Evolutionary conservation across 1,140 invertebrate species (phyloP).

Genomic region (Rhopalosiphum padi): DNA sequence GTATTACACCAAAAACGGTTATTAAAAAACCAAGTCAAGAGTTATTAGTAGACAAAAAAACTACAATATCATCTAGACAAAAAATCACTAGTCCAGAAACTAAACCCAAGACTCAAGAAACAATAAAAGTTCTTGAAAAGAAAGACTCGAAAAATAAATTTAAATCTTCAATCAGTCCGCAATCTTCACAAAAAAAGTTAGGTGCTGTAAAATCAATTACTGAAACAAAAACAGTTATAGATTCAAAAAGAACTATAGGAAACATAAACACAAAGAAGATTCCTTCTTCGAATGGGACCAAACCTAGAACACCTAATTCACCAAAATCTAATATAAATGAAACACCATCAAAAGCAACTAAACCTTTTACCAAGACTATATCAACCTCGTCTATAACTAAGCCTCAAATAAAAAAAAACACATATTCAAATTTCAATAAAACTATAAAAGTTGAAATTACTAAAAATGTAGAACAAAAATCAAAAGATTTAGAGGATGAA

Average conservation of each 20-base stretch:
- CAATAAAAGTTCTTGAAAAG: background rate
- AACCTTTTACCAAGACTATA: background rate
- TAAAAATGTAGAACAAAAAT: conserved; percentile 46
- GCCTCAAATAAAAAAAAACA: background rate
- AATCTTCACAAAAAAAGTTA: conserved; percentile 31
- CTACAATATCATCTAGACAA: conserved; percentile 8
- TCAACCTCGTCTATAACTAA: background rate
- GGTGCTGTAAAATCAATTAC: background rate
- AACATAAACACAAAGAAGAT: background rate
- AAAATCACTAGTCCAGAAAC: background rate
- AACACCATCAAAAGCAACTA: background rate
- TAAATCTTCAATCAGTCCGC: conserved; percentile 5
- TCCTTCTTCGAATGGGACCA: background rate
- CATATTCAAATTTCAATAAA: background rate
- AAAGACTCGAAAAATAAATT: conserved; percentile 41
- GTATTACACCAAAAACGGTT: conserved; percentile 7
- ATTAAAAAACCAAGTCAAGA: conserved; percentile 35
- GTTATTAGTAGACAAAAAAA: conserved; percentile 26
- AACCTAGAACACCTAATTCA: background rate
- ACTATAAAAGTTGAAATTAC: background rate
- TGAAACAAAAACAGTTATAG: background rate
- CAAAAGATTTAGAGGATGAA: conserved; percentile 61
- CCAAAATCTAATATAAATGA: background rate
- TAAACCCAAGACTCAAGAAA: background rate
- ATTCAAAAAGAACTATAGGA: background rate